phyloP scores from a whole-genome alignment of 2,113 vertebrate genomes.

The Herpailurus yagouaroundi region DNA sequence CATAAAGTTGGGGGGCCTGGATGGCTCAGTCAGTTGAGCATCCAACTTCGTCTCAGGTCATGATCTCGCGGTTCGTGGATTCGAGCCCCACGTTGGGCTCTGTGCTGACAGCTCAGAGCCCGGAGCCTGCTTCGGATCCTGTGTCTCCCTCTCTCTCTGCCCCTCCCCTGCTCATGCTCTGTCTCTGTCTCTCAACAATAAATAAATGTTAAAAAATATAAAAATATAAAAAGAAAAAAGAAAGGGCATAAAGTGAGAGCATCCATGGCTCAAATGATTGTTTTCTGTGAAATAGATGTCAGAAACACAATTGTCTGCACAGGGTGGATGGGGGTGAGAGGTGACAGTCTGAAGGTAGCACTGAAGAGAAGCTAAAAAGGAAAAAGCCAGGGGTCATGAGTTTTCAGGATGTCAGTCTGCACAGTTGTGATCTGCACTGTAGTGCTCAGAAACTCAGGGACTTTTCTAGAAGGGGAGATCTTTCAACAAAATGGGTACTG shows the following conservation, averaged over 20 bases:
- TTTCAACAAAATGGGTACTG: background rate
- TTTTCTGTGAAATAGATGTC: background rate
- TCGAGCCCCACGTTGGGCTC: no score
- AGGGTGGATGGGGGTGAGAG: rapidly evolving
- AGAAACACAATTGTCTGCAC: background rate
- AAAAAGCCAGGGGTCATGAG: background rate
- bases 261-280: background rate
- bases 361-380: background rate
- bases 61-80: no score
- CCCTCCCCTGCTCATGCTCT: no score
- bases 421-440: background rate
- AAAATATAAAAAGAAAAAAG: no score
- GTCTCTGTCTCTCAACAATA: no score
- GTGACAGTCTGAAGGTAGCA: background rate
- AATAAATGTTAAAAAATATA: no score
- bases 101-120: no score
- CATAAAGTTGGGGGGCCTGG: background rate
- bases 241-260: background rate
- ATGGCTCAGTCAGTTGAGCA: no score
- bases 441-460: background rate
- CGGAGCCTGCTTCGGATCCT: no score
- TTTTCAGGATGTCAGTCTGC: background rate
- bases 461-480: background rate
- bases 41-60: no score
- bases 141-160: no score